These are phyloP conservation scores for Campylomormyrus numenius DNA, from an alignment of 2,113 vertebrate species.

Conservation along the genomic window DNA sequence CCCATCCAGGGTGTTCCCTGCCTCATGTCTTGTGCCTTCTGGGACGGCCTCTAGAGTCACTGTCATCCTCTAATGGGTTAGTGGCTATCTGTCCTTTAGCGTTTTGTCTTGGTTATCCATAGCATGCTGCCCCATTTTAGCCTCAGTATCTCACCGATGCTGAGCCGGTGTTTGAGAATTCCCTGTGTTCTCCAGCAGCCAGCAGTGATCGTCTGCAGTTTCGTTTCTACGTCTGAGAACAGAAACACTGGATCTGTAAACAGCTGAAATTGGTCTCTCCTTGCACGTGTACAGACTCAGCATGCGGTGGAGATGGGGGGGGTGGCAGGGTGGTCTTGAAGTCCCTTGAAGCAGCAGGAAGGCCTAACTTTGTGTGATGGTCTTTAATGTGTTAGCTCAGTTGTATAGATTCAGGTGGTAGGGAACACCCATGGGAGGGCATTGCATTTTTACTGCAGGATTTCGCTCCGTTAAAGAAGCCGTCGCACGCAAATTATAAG, in stretches of 20 bases:
- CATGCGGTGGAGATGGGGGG: neutral
- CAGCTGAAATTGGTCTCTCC: neutral
- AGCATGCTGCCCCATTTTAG: neutral
- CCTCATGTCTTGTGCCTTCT: neutral
- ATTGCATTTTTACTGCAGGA: constrained; percentile 1
- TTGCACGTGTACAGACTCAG: neutral
- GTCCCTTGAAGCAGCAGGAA: neutral
- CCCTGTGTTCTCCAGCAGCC: neutral
- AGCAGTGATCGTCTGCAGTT: neutral
- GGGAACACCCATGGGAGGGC: neutral
- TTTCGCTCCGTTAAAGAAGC: neutral
- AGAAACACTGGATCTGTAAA: neutral
- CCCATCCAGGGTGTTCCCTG: neutral
- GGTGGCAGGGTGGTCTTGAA: neutral
- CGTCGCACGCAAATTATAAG: neutral
- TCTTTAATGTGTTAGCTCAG: neutral
- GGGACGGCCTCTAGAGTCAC: neutral
- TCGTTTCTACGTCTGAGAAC: neutral
- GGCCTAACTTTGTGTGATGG: neutral
- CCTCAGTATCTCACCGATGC: neutral
- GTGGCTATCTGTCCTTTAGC: neutral
- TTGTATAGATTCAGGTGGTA: neutral
- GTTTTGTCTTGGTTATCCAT: neutral
- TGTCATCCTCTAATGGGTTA: neutral
- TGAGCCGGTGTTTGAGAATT: neutral